Percentiles rank a stretch among this genome's conserved stretches.
phyloP scores from a whole-genome alignment of 1,140 invertebrate species.

The Drosophila pseudoananassae region DNA sequence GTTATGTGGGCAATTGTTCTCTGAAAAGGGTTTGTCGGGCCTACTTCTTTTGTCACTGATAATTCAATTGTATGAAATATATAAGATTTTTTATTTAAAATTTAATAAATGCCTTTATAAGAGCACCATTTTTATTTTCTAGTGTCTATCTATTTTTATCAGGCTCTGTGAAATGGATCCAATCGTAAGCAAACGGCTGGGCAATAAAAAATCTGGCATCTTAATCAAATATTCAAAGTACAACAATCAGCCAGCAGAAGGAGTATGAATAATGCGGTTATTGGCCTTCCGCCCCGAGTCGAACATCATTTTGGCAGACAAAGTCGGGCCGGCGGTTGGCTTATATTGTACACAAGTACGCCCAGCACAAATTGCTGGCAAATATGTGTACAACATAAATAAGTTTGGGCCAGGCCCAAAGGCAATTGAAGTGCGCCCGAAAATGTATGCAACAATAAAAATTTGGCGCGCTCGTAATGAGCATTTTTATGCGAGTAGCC shows the following conservation, averaged over 20 bases:
- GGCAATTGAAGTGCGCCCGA: constrained; percentile 9
- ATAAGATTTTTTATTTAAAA: constrained; percentile 8
- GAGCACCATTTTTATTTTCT: not conserved
- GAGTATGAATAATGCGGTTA: constrained; percentile 61
- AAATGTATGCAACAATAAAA: constrained; percentile 74
- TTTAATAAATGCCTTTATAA: constrained; percentile 11
- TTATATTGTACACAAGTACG: constrained; percentile 40
- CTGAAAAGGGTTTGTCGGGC: constrained; percentile 35
- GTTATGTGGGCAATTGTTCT: constrained; percentile 11
- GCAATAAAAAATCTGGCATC: constrained; percentile 40
- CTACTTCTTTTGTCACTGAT: constrained; percentile 26
- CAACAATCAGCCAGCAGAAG: constrained; percentile 39
- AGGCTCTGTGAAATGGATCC: not conserved
- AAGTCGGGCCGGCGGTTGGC: constrained; percentile 59
- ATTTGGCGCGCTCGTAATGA: constrained; percentile 56
- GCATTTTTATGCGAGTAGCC: constrained; percentile 51
- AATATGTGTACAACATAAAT: constrained; percentile 77
- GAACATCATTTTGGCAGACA: constrained; percentile 50
- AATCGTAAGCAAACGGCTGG: not conserved
- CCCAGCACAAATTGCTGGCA: constrained; percentile 68
- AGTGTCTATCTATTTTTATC: not conserved
- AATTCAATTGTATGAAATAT: constrained; percentile 29
- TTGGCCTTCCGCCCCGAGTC: constrained; percentile 38
- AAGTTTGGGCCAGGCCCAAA: constrained; percentile 29
- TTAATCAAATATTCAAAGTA: constrained; percentile 58